These are phyloP conservation scores for Caenorhabditis imperialis DNA, from an alignment of 2,888 invertebrate species.

Conservation along the genomic window DNA sequence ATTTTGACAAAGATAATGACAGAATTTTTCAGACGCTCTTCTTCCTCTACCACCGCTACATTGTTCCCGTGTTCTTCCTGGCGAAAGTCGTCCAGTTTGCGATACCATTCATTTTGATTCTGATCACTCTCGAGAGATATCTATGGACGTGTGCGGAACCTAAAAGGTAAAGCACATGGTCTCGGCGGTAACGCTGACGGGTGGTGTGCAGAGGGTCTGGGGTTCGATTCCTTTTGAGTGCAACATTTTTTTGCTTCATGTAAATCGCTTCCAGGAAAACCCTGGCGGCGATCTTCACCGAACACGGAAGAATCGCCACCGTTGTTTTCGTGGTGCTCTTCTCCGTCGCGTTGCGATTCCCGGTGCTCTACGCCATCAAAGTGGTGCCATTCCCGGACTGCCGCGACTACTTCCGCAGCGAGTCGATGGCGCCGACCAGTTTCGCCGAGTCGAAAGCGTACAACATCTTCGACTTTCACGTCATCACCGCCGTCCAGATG, in stretches of 20 bases:
- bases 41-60: conserved; percentile 64
- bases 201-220: too few species aligned
- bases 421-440: conserved; percentile 54
- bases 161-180: conserved; percentile 50
- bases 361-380: conserved; percentile 59
- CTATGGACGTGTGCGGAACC: conserved; percentile 64
- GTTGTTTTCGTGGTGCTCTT: conserved; percentile 46
- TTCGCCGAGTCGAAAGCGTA: conserved; percentile 55
- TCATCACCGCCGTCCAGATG: conserved; percentile 65
- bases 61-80: conserved; percentile 63
- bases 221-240: too few species aligned
- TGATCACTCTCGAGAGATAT: conserved; percentile 68
- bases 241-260: not conserved
- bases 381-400: conserved; percentile 58
- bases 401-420: conserved; percentile 62
- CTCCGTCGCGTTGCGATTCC: conserved; percentile 49
- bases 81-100: conserved; percentile 69
- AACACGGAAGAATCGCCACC: conserved; percentile 54
- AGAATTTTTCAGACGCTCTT: conserved; percentile 53
- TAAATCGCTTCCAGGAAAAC: conserved; percentile 39
- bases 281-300: conserved; percentile 58
- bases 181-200: too few species aligned
- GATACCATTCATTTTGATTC: conserved; percentile 67
- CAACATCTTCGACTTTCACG: conserved; percentile 58
- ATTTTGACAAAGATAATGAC: too few species aligned